A percentile compares a stretch with the other conserved stretches of the same genome.
phyloP scores from a whole-genome alignment of 2,797 vertebrate genomes.

The Parauchenoglanis ngamensis region DNA sequence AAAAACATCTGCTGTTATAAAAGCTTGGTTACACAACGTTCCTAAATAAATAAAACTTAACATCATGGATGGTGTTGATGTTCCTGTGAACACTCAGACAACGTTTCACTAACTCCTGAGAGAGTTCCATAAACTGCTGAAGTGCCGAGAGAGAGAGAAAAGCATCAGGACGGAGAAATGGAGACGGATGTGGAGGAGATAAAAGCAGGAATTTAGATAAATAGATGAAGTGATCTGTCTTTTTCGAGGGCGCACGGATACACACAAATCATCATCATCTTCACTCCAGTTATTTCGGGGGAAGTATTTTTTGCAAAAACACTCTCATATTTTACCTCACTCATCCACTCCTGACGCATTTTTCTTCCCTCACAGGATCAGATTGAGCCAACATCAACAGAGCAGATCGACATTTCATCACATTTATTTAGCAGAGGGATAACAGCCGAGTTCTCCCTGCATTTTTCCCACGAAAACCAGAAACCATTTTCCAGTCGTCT shows the following conservation, averaged over 20 bases:
- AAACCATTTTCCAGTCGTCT: constrained; percentile 52
- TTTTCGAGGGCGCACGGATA: background rate
- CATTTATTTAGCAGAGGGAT: constrained; percentile 41
- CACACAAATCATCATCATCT: constrained; percentile 22
- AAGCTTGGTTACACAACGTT: background rate
- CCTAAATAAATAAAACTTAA: background rate
- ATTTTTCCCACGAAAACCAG: constrained; percentile 46
- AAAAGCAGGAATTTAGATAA: constrained; percentile 16
- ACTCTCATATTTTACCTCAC: background rate
- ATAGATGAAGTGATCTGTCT: constrained; percentile 11
- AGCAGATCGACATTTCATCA: constrained; percentile 38
- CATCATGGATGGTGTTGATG: background rate
- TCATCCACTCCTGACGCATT: constrained; percentile 29
- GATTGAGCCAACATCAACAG: constrained; percentile 52
- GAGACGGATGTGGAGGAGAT: constrained; percentile 24
- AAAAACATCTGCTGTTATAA: background rate
- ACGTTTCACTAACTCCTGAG: background rate
- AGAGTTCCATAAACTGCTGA: background rate
- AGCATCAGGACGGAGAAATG: background rate
- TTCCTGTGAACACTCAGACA: background rate
- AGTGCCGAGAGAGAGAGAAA: background rate
- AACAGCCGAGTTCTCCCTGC: constrained; percentile 17
- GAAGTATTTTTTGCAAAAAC: constrained; percentile 35
- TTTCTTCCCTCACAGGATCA: constrained; percentile 41
- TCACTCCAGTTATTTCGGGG: constrained; percentile 35